Evolutionary conservation across 2,797 vertebrate genomes (phyloP), one percentile per base, ranked within the genome.

Genomic region (Galago senegalensis): DNA sequence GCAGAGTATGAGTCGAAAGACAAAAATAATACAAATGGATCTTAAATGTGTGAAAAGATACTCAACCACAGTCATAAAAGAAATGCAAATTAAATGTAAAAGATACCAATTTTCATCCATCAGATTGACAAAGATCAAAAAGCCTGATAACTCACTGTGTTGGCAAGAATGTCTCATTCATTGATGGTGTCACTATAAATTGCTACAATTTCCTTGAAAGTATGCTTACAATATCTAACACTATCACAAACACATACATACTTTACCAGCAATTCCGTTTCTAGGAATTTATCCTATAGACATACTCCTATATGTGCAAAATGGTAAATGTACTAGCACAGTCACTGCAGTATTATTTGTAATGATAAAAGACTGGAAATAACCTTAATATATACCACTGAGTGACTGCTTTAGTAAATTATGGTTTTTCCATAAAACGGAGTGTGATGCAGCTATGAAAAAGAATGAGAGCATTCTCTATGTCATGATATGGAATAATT

Each of bases 1-100:
- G 49, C 18, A 81, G 65, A 31, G 46, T 13, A 53, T 5, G 61
- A 79, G 53, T 14, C 0, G 10, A 67, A 83, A 93, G 87, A 53
- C 87, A 92, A 80, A 29, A 58, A 93, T 53, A 92, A 88, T 34
- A 93, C 77, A 61, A 75, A 76, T 65, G 88, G 73, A 95, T 87
- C 87, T 75, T 46, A 69, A 82, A 86, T 86, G 70, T 80, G 60
- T 76, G 79, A 87, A 79, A 89, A 95, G 90, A 85, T 3, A 63
- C 34, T 82, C 91, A 76, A 93, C 60, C 91, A 1, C 86, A 94
- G 75, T 86, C 91, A 80, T 40, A 25, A 96, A 97, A 95, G 91
- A 94, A 87, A 97, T 93, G 93, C 96, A 97, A 93, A 96, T 95
- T 77, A 72, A 90, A 89, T 91, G 8, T n/a, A 83, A 82, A 58